A percentile compares a stretch with the other conserved stretches of the same genome.
Conservation (phyloP, 2,888 invertebrate species). For the Parasteatoda lunata region DNA sequence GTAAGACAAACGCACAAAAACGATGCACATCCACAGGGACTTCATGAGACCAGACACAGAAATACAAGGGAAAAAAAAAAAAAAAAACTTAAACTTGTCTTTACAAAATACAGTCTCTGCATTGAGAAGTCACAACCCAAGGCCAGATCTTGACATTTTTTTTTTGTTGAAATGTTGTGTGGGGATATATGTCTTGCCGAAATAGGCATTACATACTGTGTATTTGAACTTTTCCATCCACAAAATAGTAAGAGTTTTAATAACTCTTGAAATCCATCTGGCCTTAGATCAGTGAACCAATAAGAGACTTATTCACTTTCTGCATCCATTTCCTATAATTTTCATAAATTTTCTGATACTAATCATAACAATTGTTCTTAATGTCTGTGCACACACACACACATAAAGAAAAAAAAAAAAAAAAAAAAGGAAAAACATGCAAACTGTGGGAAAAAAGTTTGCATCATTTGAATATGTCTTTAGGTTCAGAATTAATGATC, state of each 20-base stretch:
- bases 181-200: no score
- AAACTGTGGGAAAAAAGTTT: neutral
- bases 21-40: slow-evolving; percentile 34
- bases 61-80: neutral
- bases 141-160: neutral
- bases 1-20: slow-evolving; percentile 49
- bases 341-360: neutral
- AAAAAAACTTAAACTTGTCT: neutral
- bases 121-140: neutral
- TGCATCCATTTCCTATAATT: neutral
- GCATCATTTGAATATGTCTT: neutral
- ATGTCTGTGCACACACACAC: neutral
- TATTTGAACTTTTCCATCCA: no score
- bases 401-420: slow-evolving; percentile 4
- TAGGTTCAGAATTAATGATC: neutral
- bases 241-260: no score
- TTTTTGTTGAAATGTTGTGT: no score
- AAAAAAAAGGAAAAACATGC: neutral
- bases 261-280: no score
- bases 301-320: no score
- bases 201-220: no score
- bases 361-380: neutral
- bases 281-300: no score
- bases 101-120: neutral
- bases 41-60: slow-evolving; percentile 24